phyloP scores from a whole-genome alignment of 2,888 invertebrate species.

The Agrochola circellaris region DNA sequence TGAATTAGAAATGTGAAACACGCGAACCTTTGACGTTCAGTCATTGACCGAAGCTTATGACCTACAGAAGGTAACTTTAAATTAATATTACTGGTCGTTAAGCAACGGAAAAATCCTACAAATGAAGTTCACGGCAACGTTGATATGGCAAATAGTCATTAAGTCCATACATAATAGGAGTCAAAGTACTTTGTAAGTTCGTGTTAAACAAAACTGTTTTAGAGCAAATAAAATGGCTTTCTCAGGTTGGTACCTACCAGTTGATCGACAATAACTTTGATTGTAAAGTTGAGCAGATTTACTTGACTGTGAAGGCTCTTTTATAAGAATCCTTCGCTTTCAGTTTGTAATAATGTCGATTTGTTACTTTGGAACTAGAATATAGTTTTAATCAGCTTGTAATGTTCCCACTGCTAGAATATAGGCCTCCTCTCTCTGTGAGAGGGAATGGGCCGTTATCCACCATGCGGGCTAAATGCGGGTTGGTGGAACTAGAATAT shows the following conservation, averaged over 20 bases:
- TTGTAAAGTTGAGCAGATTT: not conserved
- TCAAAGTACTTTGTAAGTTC: not conserved
- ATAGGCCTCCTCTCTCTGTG: not conserved
- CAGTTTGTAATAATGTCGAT: not conserved
- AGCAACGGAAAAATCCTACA: conserved; percentile 7
- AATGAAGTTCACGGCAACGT: conserved; percentile 21
- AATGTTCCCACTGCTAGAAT: not conserved
- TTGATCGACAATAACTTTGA: not conserved
- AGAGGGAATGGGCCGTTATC: not conserved
- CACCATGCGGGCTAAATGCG: not conserved
- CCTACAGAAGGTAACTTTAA: conserved; percentile 14
- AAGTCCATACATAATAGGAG: not conserved
- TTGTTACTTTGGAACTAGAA: not conserved
- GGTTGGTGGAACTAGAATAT: not conserved
- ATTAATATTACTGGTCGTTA: conserved; percentile 11
- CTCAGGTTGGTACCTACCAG: not conserved
- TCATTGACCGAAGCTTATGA: conserved; percentile 30
- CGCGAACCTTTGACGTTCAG: conserved; percentile 9
- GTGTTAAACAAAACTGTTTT: not conserved
- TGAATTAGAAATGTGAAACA: conserved; percentile 15
- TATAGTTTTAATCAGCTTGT: not conserved
- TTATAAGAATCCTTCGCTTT: not conserved
- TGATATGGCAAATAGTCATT: not conserved
- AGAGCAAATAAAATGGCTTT: not conserved
- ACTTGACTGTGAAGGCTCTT: not conserved